phyloP scores from a whole-genome alignment of 2,888 invertebrate species.

The Orthosia cruda region DNA sequence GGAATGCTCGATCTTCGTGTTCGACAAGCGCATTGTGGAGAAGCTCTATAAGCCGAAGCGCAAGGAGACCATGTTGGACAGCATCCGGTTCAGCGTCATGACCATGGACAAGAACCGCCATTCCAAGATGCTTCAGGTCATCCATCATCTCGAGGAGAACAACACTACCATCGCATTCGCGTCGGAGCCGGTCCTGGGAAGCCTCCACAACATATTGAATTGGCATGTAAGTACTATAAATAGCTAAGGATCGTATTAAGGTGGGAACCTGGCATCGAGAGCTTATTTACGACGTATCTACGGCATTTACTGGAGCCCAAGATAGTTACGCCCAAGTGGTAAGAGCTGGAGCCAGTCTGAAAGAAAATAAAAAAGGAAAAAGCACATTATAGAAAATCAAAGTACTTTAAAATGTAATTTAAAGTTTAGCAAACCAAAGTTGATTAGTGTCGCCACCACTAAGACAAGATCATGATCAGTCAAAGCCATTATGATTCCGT shows the following conservation, averaged over 20 bases:
- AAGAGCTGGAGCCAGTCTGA: neutral
- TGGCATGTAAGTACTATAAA: slow-evolving; percentile 93
- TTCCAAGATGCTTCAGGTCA: slow-evolving; percentile 95
- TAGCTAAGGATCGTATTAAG: neutral
- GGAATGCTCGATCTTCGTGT: slow-evolving; percentile 98
- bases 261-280: neutral
- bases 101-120: slow-evolving; percentile 96
- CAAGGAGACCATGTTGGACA: slow-evolving; percentile 98
- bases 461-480: too few species aligned
- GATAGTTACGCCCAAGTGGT: neutral
- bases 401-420: too few species aligned
- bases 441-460: too few species aligned
- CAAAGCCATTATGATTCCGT: too few species aligned
- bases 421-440: too few species aligned
- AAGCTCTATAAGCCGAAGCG: slow-evolving; percentile 97
- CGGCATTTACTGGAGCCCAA: neutral
- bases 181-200: slow-evolving; percentile 97
- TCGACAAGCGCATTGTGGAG: slow-evolving; percentile 98
- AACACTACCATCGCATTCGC: slow-evolving; percentile 98
- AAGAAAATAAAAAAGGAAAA: too few species aligned
- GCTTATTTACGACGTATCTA: neutral
- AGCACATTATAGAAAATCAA: too few species aligned
- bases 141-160: slow-evolving; percentile 96
- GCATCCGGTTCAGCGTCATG: slow-evolving; percentile 95
- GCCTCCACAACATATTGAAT: slow-evolving; percentile 97